phyloP scores from a whole-genome alignment of 2,113 vertebrate species.

The Erythrocercus mccallii region DNA sequence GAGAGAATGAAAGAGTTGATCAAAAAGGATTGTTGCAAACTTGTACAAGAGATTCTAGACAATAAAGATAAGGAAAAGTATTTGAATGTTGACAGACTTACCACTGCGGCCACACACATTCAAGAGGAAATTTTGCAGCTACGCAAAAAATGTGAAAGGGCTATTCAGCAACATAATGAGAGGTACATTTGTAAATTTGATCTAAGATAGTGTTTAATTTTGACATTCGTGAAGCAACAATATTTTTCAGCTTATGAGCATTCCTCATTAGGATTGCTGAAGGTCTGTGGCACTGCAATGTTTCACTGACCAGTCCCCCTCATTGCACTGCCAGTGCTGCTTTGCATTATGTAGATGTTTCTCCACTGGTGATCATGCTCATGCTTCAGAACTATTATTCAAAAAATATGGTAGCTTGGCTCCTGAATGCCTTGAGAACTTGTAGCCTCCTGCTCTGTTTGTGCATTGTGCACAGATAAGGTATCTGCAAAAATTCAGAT shows the following conservation, averaged over 20 bases:
- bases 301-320: fast-evolving
- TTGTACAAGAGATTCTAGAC: slow-evolving; percentile 58
- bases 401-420: background rate
- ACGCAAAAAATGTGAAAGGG: slow-evolving; percentile 71
- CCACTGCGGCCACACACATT: slow-evolving; percentile 61
- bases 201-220: background rate
- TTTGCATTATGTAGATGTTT: background rate
- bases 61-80: slow-evolving; percentile 77
- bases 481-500: background rate
- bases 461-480: background rate
- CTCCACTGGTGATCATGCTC: background rate
- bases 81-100: slow-evolving; percentile 73
- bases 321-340: background rate
- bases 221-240: background rate
- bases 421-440: background rate
- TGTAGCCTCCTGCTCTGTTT: background rate
- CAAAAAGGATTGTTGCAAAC: slow-evolving; percentile 73
- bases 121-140: slow-evolving; percentile 77
- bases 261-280: background rate
- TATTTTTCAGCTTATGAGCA: background rate
- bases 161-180: slow-evolving; percentile 76
- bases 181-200: slow-evolving; percentile 63
- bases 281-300: background rate
- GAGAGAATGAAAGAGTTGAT: slow-evolving; percentile 74
- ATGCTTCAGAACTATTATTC: background rate